Percentiles rank a stretch among this genome's conserved stretches.
Evolutionary conservation across 2,113 vertebrate genomes (phyloP).

Genomic region (Zingel zingel): DNA sequence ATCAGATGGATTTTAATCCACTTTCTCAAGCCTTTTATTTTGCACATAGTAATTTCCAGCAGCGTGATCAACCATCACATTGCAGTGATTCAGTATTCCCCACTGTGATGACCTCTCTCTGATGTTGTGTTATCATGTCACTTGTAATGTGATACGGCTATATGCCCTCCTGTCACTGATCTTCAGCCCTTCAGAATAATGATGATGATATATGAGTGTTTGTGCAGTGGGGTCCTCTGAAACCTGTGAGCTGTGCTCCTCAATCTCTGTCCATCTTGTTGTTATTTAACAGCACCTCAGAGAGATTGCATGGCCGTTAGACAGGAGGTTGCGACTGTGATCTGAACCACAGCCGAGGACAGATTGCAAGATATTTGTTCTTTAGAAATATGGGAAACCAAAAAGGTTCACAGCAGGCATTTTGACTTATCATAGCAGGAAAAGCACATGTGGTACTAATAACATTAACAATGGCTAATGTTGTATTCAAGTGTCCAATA

Average conservation of each 20-base stretch:
- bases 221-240: constrained; percentile 48
- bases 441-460: background rate
- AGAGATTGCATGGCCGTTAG: constrained; percentile 30
- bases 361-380: constrained; percentile 29
- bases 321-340: constrained; percentile 8
- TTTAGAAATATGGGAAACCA: background rate
- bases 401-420: background rate
- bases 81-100: constrained; percentile 7
- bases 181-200: constrained; percentile 64
- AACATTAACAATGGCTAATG: background rate
- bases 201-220: constrained; percentile 71
- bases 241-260: constrained; percentile 62
- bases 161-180: constrained; percentile 61
- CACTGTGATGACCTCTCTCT: background rate
- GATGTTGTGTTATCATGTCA: constrained; percentile 43
- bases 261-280: constrained; percentile 65
- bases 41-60: background rate
- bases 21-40: background rate
- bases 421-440: background rate
- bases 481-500: background rate
- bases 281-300: constrained; percentile 64
- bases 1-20: constrained; percentile 6
- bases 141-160: constrained; percentile 48
- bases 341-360: constrained; percentile 19
- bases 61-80: background rate